A percentile compares a stretch with the other conserved stretches of the same genome.
These are phyloP conservation scores for Acropora tenuis DNA, from an alignment of 64 coral and sea anemone species.

Conservation along the genomic window DNA sequence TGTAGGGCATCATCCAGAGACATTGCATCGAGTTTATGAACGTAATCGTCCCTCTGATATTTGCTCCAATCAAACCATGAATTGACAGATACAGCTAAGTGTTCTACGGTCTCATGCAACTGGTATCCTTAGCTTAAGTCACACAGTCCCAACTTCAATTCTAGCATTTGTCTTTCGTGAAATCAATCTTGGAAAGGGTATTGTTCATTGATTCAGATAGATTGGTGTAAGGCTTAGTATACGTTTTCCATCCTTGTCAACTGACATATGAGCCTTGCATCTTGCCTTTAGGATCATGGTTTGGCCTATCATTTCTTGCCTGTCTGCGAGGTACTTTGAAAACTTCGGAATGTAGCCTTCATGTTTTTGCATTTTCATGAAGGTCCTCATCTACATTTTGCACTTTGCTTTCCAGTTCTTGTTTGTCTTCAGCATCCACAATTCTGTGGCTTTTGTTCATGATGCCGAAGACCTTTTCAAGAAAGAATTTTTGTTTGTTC, in stretches of 20 bases:
- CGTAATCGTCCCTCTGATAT: constrained; percentile 13
- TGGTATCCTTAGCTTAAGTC: constrained; percentile 22
- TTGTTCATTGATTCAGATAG: constrained; percentile 45
- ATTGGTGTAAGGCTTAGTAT: constrained; percentile 24
- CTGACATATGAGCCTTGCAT: constrained; percentile 21
- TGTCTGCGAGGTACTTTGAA: constrained; percentile 42
- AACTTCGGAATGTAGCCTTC: constrained; percentile 2
- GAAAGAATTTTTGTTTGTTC: neutral
- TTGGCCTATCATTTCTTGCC: constrained; percentile 24
- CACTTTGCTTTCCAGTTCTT: neutral
- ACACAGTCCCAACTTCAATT: constrained; percentile 11
- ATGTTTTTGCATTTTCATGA: constrained; percentile 39
- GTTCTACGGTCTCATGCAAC: neutral
- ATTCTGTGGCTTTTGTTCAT: constrained; percentile 10
- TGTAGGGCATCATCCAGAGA: constrained; percentile 27
- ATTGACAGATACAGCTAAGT: constrained; percentile 3
- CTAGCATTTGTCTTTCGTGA: constrained; percentile 16
- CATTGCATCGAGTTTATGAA: constrained; percentile 33
- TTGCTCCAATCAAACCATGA: constrained; percentile 31
- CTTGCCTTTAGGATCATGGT: constrained; percentile 43
- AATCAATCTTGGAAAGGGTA: constrained; percentile 62
- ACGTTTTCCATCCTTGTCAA: constrained; percentile 13
- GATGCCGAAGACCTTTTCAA: constrained; percentile 7
- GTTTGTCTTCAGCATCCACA: constrained; percentile 24
- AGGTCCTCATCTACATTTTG: neutral